These are phyloP conservation scores for Argynnis bischoffii DNA, from an alignment of 2,888 invertebrate genomes.

Conservation along the genomic window DNA sequence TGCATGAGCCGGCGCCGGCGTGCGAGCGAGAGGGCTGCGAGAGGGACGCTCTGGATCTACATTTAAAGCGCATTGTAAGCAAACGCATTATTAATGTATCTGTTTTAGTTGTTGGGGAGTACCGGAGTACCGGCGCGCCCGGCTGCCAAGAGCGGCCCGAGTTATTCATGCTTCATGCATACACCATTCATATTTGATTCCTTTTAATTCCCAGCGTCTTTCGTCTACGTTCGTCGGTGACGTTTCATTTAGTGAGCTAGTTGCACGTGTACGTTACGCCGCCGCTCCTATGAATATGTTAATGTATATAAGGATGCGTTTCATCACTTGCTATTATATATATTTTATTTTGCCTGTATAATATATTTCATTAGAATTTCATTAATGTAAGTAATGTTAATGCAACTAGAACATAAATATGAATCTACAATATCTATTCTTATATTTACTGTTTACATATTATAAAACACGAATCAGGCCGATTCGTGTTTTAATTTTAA, in stretches of 20 bases:
- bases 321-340: slow-evolving; percentile 17
- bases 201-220: slow-evolving; percentile 79
- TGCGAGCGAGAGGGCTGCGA: slow-evolving; percentile 55
- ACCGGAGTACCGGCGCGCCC: slow-evolving; percentile 57
- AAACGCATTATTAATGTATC: slow-evolving; percentile 81
- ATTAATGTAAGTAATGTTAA: neutral
- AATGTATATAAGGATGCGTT: slow-evolving; percentile 33
- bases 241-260: slow-evolving; percentile 50
- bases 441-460: too few species aligned
- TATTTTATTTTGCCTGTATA: neutral
- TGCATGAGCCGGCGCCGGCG: slow-evolving; percentile 66
- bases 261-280: slow-evolving; percentile 36
- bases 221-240: slow-evolving; percentile 54
- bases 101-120: slow-evolving; percentile 79
- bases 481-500: too few species aligned
- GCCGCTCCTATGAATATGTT: slow-evolving; percentile 44
- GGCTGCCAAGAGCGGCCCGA: slow-evolving; percentile 63
- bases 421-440: neutral
- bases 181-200: slow-evolving; percentile 78
- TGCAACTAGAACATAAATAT: neutral
- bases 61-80: slow-evolving; percentile 83
- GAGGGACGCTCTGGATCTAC: slow-evolving; percentile 72
- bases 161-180: slow-evolving; percentile 78
- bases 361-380: neutral
- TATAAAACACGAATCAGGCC: too few species aligned